Base-by-base conservation (phyloP, 2,888 invertebrate species). In the Drosophila putrida region DNA sequence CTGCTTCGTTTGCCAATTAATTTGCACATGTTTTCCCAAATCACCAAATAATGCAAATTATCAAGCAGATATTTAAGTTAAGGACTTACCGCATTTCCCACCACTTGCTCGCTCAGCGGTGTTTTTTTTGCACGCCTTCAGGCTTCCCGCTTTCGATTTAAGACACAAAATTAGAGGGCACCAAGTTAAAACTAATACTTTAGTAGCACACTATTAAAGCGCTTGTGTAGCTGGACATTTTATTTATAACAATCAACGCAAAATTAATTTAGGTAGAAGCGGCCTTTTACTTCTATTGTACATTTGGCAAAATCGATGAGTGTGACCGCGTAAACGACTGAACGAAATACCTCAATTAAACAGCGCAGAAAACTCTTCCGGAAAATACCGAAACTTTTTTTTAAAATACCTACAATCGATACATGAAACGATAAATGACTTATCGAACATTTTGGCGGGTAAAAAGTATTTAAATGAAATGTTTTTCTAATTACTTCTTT, bases 271-370 rank as follows among this genome's bases (percentile, higher is more conserved):
- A 47, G 11, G 35, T 38, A 47, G 13, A 53, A 27, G 59, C 62
- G 36, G 50, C 25, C 13, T 50, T 44, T 51, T 43, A 36, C 35
- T 49, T 43, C 74, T 63, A 60, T 75, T 75, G 75, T 72, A 75
- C 72, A 75, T 75, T 75, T 75, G 75, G 75, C 75, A 76, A 77
- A 75, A 33, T 43, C 46, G 33, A 8, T 6, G 13, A 55, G 76
- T 70, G 75, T 70, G 73, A 33, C 75, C 39, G 75, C 20, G 35
- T 4, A 20, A 20, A 20, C 20, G 20, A 20, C 20, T 20, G 20
- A 3, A 20, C 20, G 20, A 20, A 20, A 20, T 20, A 2, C 20
- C 20, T 20, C 20, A 20, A 20, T 2, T 20, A 2, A 20, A 20
- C 20, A 20, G 20, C 20, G 20, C 20, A 3, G 3, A 20, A 20